Conservation (phyloP, 2,888 invertebrate genomes). For the Rotaria socialis region DNA sequence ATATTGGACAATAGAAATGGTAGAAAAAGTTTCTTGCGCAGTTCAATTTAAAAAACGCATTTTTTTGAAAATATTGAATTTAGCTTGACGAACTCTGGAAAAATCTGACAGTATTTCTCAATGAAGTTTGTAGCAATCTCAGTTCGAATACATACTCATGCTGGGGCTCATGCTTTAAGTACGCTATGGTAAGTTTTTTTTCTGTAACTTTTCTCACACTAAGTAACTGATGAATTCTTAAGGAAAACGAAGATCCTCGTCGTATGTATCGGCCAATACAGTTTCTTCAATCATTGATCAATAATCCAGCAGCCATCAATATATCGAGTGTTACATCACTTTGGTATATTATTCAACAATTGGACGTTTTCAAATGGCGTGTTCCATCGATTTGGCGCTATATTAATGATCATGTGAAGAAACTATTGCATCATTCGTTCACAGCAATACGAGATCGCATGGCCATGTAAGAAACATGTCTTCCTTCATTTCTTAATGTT, state of each 20-base stretch:
- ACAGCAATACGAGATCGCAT: not conserved
- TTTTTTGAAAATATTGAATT: not conserved
- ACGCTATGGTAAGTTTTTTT: not conserved
- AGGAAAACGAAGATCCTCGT: slow-evolving; percentile 44
- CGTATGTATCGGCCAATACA: slow-evolving; percentile 33
- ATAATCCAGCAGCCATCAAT: not conserved
- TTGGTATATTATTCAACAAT: slow-evolving; percentile 35
- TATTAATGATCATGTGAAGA: not conserved
- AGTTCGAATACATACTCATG: not conserved
- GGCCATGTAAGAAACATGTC: not conserved
- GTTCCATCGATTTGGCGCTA: too few species aligned
- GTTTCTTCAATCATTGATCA: not conserved
- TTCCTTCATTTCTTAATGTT: not conserved
- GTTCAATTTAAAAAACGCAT: not conserved
- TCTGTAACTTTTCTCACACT: not conserved
- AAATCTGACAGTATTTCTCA: not conserved
- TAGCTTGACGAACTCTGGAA: slow-evolving; percentile 1
- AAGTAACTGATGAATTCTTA: not conserved
- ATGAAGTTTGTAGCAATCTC: slow-evolving; percentile 2
- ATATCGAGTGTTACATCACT: slow-evolving; percentile 9
- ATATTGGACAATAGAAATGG: slow-evolving; percentile 68
- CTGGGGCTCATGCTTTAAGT: not conserved
- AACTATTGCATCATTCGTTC: not conserved
- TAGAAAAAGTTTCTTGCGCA: too few species aligned
- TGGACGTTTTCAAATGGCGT: slow-evolving; percentile 37